Conservation (phyloP, 1,140 invertebrate species). For the Hyles euphorbiae region DNA sequence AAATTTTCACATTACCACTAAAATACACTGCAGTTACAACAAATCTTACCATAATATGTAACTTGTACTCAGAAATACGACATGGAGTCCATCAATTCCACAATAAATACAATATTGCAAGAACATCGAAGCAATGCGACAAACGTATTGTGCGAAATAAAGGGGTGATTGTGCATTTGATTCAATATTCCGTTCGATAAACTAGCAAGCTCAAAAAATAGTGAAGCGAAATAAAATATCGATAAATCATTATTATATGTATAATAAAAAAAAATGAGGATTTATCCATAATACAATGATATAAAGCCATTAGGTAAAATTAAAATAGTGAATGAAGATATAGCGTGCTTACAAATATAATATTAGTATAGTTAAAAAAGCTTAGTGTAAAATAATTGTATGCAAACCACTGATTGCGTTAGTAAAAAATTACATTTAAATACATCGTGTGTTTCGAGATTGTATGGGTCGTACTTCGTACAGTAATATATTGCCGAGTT, state of each 20-base stretch:
- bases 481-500: too few species aligned
- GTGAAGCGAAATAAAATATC: slow-evolving; percentile 24
- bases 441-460: too few species aligned
- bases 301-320: slow-evolving; percentile 20
- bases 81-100: slow-evolving; percentile 19
- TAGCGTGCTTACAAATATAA: slow-evolving; percentile 16
- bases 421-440: slow-evolving; percentile 7
- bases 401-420: slow-evolving; percentile 10
- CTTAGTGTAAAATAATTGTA: slow-evolving; percentile 13
- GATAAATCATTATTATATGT: slow-evolving; percentile 17
- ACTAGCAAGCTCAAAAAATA: slow-evolving; percentile 17
- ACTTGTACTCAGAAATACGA: too few species aligned
- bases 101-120: slow-evolving; percentile 20
- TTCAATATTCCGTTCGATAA: slow-evolving; percentile 18
- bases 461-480: too few species aligned
- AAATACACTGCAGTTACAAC: too few species aligned
- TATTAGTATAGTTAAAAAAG: slow-evolving; percentile 17
- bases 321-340: slow-evolving; percentile 14
- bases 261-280: slow-evolving; percentile 25
- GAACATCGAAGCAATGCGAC: neutral
- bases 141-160: slow-evolving; percentile 21
- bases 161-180: slow-evolving; percentile 27
- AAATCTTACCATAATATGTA: too few species aligned
- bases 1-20: too few species aligned
- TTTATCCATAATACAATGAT: slow-evolving; percentile 20